These are phyloP conservation scores for Drosophila varians DNA, from an alignment of 1,140 invertebrate species.

Conservation along the genomic window DNA sequence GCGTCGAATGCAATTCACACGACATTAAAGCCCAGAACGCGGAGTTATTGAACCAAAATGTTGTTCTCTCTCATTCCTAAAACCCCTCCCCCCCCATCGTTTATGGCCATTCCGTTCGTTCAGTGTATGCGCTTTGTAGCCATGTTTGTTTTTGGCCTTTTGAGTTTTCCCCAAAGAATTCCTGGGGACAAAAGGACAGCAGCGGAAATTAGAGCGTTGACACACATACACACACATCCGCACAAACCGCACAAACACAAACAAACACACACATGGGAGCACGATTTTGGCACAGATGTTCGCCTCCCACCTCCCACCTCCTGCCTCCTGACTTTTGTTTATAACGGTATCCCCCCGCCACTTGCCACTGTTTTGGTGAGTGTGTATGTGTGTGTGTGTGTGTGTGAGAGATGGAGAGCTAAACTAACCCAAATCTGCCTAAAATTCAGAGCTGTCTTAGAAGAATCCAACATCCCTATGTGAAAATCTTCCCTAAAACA, in stretches of 20 bases:
- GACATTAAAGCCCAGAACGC: conserved; percentile 39
- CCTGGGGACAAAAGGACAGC: conserved; percentile 7
- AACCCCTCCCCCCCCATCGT: neutral
- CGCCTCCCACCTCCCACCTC: neutral
- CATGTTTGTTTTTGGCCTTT: neutral
- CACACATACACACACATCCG: conserved; percentile 20
- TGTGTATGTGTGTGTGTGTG: conserved; percentile 1
- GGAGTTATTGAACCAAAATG: conserved; percentile 30
- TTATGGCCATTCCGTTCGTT: neutral
- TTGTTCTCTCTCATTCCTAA: neutral
- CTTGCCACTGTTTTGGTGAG: conserved; percentile 2
- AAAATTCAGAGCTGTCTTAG: conserved; percentile 17
- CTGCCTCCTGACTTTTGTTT: conserved; percentile 21
- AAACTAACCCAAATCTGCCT: conserved; percentile 25
- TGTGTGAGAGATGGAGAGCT: neutral
- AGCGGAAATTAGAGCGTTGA: conserved; percentile 36
- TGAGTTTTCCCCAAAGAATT: conserved; percentile 7
- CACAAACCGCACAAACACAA: conserved; percentile 18
- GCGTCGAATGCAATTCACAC: conserved; percentile 47
- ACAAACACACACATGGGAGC: conserved; percentile 30
- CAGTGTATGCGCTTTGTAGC: neutral
- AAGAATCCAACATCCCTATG: conserved; percentile 20
- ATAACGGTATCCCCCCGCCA: conserved; percentile 19
- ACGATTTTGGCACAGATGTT: conserved; percentile 41
- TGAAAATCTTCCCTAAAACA: neutral